phyloP scores from a whole-genome alignment of 2,888 invertebrate genomes.

The Drosophila austrosaltans region DNA sequence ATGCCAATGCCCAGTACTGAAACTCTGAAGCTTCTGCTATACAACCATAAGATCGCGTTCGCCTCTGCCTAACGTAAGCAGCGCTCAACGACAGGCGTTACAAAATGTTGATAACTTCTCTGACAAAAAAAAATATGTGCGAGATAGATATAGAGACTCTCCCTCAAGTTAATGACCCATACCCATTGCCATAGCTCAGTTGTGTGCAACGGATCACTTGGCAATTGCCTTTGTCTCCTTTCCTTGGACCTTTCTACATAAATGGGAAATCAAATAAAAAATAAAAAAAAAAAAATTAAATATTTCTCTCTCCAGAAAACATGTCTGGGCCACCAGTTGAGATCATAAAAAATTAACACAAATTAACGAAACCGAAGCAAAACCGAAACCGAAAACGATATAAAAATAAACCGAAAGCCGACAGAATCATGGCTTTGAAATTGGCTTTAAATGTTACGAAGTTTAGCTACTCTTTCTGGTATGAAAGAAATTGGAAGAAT shows the following conservation, averaged over 20 bases:
- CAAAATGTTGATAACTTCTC: constrained; percentile 46
- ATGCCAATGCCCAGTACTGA: neutral
- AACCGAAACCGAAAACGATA: constrained; percentile 18
- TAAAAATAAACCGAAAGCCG: constrained; percentile 40
- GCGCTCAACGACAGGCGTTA: constrained; percentile 77
- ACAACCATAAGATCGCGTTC: constrained; percentile 40
- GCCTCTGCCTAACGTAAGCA: constrained; percentile 77
- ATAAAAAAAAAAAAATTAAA: constrained; percentile 32
- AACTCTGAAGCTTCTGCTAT: constrained; percentile 60
- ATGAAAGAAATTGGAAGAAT: too few species aligned
- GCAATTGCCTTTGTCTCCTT: constrained; percentile 65
- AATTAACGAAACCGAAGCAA: constrained; percentile 57
- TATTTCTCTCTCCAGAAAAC: constrained; percentile 30
- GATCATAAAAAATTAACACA: constrained; percentile 74
- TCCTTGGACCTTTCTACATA: constrained; percentile 66
- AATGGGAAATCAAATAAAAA: constrained; percentile 73
- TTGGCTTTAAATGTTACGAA: constrained; percentile 1
- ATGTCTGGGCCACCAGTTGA: constrained; percentile 52
- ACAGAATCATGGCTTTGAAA: constrained; percentile 19
- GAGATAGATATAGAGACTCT: constrained; percentile 1
- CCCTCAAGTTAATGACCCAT: constrained; percentile 22
- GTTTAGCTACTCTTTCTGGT: neutral
- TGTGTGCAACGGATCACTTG: constrained; percentile 65
- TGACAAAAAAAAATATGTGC: too few species aligned
- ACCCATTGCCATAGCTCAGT: constrained; percentile 36